Percentiles rank a stretch among this genome's conserved stretches.
Evolutionary conservation across 2,888 invertebrate genomes (phyloP).

Genomic region (Temnothorax ravouxi): DNA sequence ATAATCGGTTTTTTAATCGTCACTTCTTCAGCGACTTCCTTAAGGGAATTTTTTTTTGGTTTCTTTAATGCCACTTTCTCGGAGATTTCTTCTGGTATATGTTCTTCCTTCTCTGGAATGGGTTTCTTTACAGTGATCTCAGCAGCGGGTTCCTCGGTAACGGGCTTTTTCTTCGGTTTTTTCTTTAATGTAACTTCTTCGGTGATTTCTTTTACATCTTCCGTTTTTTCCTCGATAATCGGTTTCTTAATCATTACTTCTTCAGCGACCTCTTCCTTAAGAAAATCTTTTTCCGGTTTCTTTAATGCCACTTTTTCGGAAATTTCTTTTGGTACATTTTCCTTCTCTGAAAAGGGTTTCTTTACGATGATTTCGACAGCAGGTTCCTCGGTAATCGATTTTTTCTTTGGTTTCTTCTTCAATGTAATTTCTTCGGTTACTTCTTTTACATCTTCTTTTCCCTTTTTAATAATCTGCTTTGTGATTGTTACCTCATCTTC

Average conservation of each 20-base stretch:
- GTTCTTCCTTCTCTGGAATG: conserved; percentile 72
- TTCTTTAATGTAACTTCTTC: conserved; percentile 77
- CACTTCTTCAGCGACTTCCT: conserved; percentile 69
- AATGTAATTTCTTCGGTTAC: no score
- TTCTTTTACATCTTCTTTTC: no score
- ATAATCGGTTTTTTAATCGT: conserved; percentile 68
- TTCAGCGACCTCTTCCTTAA: conserved; percentile 68
- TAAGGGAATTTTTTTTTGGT: conserved; percentile 78
- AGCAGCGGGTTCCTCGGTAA: conserved; percentile 85
- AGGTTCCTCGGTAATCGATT: no score
- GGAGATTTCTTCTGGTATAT: conserved; percentile 78
- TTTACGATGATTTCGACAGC: conserved; percentile 48
- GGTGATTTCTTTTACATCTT: conserved; percentile 77
- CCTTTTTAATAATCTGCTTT: no score
- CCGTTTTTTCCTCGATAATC: conserved; percentile 68
- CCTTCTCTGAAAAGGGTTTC: conserved; percentile 82
- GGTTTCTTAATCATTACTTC: conserved; percentile 71
- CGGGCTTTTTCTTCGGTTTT: conserved; percentile 75
- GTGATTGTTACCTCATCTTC: no score
- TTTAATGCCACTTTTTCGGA: conserved; percentile 77
- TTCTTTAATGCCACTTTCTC: conserved; percentile 78
- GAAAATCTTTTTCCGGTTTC: conserved; percentile 79
- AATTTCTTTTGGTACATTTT: conserved; percentile 77
- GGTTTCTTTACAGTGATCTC: conserved; percentile 84
- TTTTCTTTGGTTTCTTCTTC: no score